These are phyloP conservation scores for Datnioides undecimradiatus DNA, from an alignment of 2,113 vertebrate species.

Conservation along the genomic window DNA sequence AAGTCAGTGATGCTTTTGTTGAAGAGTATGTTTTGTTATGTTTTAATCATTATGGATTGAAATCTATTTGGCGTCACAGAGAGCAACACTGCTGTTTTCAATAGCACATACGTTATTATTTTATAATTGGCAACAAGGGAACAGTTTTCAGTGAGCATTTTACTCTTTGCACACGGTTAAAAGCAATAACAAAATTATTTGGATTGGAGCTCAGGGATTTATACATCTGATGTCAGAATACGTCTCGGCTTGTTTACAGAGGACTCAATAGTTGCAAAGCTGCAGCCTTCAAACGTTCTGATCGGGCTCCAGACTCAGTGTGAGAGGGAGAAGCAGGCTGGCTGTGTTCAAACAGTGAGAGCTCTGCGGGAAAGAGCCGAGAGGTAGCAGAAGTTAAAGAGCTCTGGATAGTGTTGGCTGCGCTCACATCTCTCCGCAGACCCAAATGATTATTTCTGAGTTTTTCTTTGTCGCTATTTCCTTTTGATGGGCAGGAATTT, in stretches of 20 bases:
- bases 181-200: conserved; percentile 10
- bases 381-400: conserved; percentile 21
- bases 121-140: neutral
- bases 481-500: neutral
- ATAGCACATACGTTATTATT: neutral
- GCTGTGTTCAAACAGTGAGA: conserved; percentile 26
- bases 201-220: neutral
- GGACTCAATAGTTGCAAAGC: neutral
- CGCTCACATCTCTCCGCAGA: conserved; percentile 32
- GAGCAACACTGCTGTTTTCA: neutral
- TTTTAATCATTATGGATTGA: neutral
- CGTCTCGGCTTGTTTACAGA: neutral
- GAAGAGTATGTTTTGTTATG: neutral
- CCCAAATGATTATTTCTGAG: conserved; percentile 36
- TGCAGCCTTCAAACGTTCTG: conserved; percentile 4
- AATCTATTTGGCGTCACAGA: neutral
- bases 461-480: conserved; percentile 51
- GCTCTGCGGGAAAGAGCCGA: conserved; percentile 16
- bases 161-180: neutral
- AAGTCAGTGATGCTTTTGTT: neutral
- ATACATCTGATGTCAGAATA: neutral
- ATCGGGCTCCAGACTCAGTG: conserved; percentile 25
- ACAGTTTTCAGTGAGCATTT: neutral
- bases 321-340: conserved; percentile 7
- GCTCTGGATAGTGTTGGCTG: conserved; percentile 25